A percentile compares a stretch with the other conserved stretches of the same genome.
phyloP scores from a whole-genome alignment of 2,113 vertebrate species.

The Stegostoma tigrinum region DNA sequence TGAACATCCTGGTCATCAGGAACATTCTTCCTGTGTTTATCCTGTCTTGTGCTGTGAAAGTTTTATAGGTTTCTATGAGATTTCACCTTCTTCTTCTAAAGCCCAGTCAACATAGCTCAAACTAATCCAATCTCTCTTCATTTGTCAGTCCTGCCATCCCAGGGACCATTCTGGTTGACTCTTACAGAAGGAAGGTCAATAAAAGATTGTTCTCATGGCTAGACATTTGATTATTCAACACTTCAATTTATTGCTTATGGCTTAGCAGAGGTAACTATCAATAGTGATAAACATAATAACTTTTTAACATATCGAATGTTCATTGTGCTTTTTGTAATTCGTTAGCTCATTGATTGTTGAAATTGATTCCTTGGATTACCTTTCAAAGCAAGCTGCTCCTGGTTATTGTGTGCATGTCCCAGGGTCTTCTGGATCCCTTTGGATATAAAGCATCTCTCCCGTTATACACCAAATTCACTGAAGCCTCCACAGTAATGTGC shows the following conservation, averaged over 20 bases:
- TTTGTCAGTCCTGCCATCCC: too few species aligned
- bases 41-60: too few species aligned
- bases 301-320: background rate
- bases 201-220: background rate
- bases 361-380: background rate
- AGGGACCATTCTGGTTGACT: too few species aligned
- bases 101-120: accelerated
- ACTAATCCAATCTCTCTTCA: too few species aligned
- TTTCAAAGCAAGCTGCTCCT: background rate
- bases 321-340: background rate
- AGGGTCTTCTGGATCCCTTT: too few species aligned
- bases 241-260: background rate
- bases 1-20: too few species aligned
- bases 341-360: background rate
- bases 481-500: background rate
- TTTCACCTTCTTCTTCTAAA: too few species aligned
- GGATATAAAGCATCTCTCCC: background rate
- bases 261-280: background rate
- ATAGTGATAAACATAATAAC: background rate
- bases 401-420: background rate
- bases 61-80: too few species aligned
- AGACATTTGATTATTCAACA: background rate
- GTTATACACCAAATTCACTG: background rate
- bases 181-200: too few species aligned
- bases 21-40: too few species aligned